Evolutionary conservation across 2,888 invertebrate species (phyloP).

Genomic region (Diachrysia chrysitis): DNA sequence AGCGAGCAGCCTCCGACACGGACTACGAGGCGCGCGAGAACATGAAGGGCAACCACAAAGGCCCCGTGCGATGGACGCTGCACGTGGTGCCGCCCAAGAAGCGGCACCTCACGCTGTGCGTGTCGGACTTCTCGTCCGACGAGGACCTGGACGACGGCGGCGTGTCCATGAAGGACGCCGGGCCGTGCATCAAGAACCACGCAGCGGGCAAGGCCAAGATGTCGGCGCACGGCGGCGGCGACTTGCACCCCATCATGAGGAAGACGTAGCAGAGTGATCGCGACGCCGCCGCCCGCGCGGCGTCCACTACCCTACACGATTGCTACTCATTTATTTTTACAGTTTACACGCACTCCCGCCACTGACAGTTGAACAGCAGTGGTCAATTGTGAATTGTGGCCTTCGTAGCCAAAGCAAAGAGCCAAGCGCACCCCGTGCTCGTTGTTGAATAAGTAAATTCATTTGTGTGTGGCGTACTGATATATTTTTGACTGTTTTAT

Average conservation of each 20-base stretch:
- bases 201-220: constrained; percentile 74
- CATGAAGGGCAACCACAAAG: constrained; percentile 73
- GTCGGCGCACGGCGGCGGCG: constrained; percentile 85
- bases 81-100: constrained; percentile 82
- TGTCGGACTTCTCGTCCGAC: constrained; percentile 83
- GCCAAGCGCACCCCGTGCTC: constrained; percentile 44
- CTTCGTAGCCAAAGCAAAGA: constrained; percentile 46
- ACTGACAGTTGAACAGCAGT: constrained; percentile 62
- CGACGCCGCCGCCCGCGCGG: constrained; percentile 35
- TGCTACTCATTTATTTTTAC: constrained; percentile 65
- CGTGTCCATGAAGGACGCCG: constrained; percentile 77
- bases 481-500: constrained; percentile 68
- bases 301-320: constrained; percentile 45
- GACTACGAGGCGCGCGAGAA: constrained; percentile 80
- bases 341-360: constrained; percentile 66
- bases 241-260: constrained; percentile 81
- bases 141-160: constrained; percentile 75
- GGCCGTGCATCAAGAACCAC: constrained; percentile 75
- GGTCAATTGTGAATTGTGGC: constrained; percentile 52
- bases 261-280: constrained; percentile 73
- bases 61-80: constrained; percentile 78
- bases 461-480: constrained; percentile 59
- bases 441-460: constrained; percentile 55
- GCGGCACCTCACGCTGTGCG: constrained; percentile 79
- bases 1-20: constrained; percentile 82